Percentiles rank a stretch among this genome's conserved stretches.
Conservation (phyloP, 1,140 invertebrate genomes). For the Philotrypesis tridentata region DNA sequence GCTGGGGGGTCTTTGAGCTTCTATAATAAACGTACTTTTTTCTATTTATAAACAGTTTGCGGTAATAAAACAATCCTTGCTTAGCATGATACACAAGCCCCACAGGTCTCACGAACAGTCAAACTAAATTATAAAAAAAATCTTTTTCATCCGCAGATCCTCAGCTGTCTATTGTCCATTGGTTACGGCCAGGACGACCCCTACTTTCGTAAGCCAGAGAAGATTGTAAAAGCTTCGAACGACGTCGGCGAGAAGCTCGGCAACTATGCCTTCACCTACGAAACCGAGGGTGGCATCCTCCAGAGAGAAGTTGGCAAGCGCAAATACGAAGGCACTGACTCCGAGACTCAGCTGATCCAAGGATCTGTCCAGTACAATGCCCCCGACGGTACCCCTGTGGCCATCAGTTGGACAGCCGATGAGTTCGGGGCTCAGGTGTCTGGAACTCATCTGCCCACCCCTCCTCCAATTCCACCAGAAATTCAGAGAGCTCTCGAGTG, state of each 20-base stretch:
- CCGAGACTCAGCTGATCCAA: slow-evolving; percentile 72
- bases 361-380: slow-evolving; percentile 76
- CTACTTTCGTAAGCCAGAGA: slow-evolving; percentile 69
- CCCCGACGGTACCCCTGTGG: slow-evolving; percentile 74
- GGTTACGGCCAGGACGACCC: slow-evolving; percentile 40
- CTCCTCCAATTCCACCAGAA: slow-evolving; percentile 84
- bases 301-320: slow-evolving; percentile 70
- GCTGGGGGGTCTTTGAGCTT: neutral
- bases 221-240: slow-evolving; percentile 62
- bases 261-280: slow-evolving; percentile 69
- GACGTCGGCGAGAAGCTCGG: slow-evolving; percentile 67
- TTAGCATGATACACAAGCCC: neutral
- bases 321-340: slow-evolving; percentile 70
- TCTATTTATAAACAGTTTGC: neutral
- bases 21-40: neutral
- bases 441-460: slow-evolving; percentile 82
- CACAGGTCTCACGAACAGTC: neutral
- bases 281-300: slow-evolving; percentile 74
- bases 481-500: slow-evolving; percentile 85
- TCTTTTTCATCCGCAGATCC: slow-evolving; percentile 49
- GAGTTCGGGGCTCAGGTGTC: slow-evolving; percentile 72
- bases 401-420: slow-evolving; percentile 72
- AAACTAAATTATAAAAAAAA: neutral
- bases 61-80: neutral
- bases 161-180: slow-evolving; percentile 50